Evolutionary conservation across 2,113 vertebrate genomes (phyloP).

Genomic region (Phocoena sinus): DNA sequence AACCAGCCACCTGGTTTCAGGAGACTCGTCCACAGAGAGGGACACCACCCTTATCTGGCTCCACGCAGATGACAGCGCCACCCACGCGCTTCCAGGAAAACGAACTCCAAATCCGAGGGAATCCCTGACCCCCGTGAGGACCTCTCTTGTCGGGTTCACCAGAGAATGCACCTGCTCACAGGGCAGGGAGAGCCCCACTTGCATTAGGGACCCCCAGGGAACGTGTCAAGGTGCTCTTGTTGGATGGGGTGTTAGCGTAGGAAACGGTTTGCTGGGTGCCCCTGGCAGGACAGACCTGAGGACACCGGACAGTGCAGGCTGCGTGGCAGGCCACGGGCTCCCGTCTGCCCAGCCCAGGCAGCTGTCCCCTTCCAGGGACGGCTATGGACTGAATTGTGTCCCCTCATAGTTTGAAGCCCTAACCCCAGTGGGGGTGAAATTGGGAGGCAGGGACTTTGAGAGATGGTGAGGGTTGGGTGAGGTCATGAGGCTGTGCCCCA

Average conservation of each 20-base stretch:
- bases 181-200: neutral
- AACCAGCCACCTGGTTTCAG: neutral
- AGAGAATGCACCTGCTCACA: fast-evolving
- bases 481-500: neutral
- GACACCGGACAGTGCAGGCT: fast-evolving
- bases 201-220: fast-evolving
- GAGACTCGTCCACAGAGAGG: no score
- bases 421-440: neutral
- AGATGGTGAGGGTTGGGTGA: neutral
- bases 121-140: neutral
- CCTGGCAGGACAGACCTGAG: neutral
- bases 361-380: neutral
- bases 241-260: fast-evolving
- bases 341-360: neutral
- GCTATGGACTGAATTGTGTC: neutral
- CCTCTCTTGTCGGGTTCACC: fast-evolving
- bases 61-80: neutral
- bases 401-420: neutral
- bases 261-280: no score
- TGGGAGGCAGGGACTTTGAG: neutral
- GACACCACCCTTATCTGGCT: fast-evolving
- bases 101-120: neutral
- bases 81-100: neutral
- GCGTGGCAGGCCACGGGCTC: neutral
- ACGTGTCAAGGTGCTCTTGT: fast-evolving